These are phyloP conservation scores for Pterophyllum scalare DNA, from an alignment of 2,113 vertebrate species.

Conservation along the genomic window DNA sequence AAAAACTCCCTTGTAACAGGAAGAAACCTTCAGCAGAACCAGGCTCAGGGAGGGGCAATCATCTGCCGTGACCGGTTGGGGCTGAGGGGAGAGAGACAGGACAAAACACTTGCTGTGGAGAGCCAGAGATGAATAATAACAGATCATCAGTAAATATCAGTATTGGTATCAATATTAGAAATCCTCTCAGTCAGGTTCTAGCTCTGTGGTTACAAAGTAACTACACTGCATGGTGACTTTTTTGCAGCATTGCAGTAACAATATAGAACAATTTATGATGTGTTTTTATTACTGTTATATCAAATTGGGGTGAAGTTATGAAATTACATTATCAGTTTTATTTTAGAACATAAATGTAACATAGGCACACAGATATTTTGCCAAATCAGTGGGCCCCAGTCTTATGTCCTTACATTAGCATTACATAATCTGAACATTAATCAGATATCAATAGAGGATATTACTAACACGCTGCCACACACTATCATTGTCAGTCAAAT, in stretches of 20 bases:
- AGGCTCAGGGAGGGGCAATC: too few species aligned
- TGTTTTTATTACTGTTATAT: not conserved
- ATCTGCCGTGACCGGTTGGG: too few species aligned
- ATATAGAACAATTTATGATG: not conserved
- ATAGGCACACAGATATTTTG: not conserved
- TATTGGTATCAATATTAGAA: too few species aligned
- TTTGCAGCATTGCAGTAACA: not conserved
- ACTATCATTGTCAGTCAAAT: not conserved
- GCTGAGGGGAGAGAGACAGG: too few species aligned
- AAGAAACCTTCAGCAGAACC: too few species aligned
- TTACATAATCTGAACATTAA: not conserved
- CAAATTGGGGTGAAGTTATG: not conserved
- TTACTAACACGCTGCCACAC: not conserved
- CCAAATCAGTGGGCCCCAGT: not conserved
- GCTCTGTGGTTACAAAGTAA: not conserved
- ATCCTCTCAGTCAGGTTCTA: too few species aligned
- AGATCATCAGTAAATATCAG: too few species aligned
- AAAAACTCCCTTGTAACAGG: too few species aligned
- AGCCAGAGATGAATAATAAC: too few species aligned
- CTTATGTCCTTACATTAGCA: not conserved
- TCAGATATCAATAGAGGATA: not conserved
- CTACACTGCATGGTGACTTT: not conserved
- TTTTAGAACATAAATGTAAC: not conserved
- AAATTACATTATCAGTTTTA: not conserved
- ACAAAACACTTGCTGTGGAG: too few species aligned